Conservation (phyloP, 2,113 vertebrate genomes). For the Tachycineta bicolor region DNA sequence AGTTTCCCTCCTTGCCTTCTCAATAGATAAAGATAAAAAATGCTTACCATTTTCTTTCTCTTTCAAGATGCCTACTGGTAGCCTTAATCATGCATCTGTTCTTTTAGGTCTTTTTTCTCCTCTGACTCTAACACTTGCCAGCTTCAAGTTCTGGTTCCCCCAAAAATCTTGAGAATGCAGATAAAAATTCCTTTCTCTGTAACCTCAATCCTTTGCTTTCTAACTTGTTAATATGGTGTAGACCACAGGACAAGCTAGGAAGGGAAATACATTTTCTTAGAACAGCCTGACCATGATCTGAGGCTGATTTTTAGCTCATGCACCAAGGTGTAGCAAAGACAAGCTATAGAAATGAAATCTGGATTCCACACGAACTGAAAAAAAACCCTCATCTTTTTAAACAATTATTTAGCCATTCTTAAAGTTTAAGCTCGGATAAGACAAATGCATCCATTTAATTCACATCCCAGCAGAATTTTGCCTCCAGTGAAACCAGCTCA, state of each 20-base stretch:
- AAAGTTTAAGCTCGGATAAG: neutral
- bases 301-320: neutral
- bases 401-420: neutral
- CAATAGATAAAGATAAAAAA: neutral
- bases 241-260: neutral
- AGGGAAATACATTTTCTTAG: neutral
- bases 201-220: neutral
- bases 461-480: neutral
- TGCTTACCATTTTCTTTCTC: neutral
- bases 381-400: neutral
- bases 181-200: neutral
- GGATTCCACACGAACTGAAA: neutral
- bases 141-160: neutral
- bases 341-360: neutral
- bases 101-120: neutral
- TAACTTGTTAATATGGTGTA: neutral
- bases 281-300: neutral
- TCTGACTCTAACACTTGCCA: slow-evolving; percentile 5
- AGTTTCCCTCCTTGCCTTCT: neutral
- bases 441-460: neutral
- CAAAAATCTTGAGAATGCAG: neutral
- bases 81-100: neutral
- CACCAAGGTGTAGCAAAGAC: neutral
- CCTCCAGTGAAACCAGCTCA: neutral
- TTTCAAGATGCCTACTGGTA: neutral